These are phyloP conservation scores for Byasa hedistus DNA, from an alignment of 2,888 invertebrate genomes.

Conservation along the genomic window DNA sequence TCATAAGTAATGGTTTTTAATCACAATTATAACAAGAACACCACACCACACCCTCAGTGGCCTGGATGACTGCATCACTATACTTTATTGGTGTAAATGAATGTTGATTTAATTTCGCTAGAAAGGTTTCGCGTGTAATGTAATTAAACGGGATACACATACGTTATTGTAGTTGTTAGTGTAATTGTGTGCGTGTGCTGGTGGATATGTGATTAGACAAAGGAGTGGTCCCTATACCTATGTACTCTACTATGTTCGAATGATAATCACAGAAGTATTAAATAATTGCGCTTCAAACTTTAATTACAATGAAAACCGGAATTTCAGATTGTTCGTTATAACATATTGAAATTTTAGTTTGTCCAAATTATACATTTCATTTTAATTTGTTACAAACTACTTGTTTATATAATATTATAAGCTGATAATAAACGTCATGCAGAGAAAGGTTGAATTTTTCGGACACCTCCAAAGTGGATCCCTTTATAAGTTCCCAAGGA, in stretches of 20 bases:
- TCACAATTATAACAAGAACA: constrained; percentile 23
- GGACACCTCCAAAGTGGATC: too few relatives aligned
- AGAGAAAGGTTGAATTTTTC: too few relatives aligned
- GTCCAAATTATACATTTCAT: too few relatives aligned
- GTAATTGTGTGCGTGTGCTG: constrained; percentile 34
- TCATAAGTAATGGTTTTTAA: constrained; percentile 21
- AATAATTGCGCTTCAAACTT: constrained; percentile 30
- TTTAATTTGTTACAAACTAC: too few relatives aligned
- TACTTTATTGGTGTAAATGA: constrained; percentile 27
- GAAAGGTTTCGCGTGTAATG: constrained; percentile 47
- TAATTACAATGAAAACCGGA: too few relatives aligned
- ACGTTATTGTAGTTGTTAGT: constrained; percentile 47
- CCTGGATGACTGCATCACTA: constrained; percentile 31
- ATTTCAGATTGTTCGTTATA: too few relatives aligned
- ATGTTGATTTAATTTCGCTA: constrained; percentile 49
- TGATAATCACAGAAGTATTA: constrained; percentile 6
- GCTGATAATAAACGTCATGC: too few relatives aligned
- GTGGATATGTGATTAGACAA: constrained; percentile 41
- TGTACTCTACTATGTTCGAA: constrained; percentile 25
- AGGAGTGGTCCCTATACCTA: constrained; percentile 51
- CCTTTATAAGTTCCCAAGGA: too few relatives aligned
- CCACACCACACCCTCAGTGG: constrained; percentile 27
- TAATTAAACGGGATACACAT: constrained; percentile 60
- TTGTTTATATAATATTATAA: too few relatives aligned
- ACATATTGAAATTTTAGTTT: too few relatives aligned